Conservation (phyloP, 2,797 vertebrate genomes). For the Coilia nasus region DNA sequence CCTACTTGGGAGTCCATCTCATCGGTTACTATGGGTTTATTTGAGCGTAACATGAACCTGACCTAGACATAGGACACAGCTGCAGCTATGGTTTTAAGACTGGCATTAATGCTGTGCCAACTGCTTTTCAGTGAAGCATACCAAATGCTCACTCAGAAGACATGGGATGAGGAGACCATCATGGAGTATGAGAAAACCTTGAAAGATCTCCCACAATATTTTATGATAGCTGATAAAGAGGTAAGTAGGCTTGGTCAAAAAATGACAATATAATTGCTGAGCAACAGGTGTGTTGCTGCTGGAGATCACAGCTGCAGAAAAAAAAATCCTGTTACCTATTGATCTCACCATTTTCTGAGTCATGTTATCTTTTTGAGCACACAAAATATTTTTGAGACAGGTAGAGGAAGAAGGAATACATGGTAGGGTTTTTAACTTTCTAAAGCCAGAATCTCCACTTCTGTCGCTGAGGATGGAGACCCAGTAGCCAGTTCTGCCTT, state of each 20-base stretch:
- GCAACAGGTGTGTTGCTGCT: too few species aligned
- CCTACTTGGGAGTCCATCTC: not conserved
- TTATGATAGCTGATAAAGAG: accelerated
- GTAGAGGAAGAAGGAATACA: too few species aligned
- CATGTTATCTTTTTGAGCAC: too few species aligned
- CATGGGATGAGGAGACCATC: conserved; percentile 46
- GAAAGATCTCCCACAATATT: conserved; percentile 55
- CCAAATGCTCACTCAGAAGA: conserved; percentile 8
- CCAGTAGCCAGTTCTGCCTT: too few species aligned
- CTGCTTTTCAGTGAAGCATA: conserved; percentile 46
- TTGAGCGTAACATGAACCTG: too few species aligned
- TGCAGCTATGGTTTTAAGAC: not conserved
- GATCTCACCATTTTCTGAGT: too few species aligned
- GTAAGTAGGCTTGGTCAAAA: conserved; percentile 56
- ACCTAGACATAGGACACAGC: too few species aligned
- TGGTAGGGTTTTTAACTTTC: too few species aligned
- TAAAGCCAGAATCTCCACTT: not conserved
- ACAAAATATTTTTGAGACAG: too few species aligned
- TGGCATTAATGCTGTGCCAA: not conserved
- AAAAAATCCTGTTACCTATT: too few species aligned
- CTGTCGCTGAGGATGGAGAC: not conserved
- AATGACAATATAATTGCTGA: not conserved
- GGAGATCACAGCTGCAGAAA: too few species aligned
- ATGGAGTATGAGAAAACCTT: conserved; percentile 58
- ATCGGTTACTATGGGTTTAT: not conserved